Conservation (phyloP, 2,113 vertebrate genomes). For the Thomomys bottae region DNA sequence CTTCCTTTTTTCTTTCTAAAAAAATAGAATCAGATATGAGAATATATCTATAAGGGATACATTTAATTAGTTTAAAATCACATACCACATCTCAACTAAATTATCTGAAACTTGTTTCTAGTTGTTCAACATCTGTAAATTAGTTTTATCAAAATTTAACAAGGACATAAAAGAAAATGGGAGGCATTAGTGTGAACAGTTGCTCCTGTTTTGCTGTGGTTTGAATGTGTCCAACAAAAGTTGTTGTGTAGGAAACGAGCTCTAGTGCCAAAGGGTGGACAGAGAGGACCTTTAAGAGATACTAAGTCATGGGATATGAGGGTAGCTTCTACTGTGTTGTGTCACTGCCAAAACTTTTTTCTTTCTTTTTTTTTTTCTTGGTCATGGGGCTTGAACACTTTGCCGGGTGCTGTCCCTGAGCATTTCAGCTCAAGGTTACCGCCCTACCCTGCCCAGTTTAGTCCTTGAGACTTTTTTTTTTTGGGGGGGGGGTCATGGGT, state of each 20-base stretch:
- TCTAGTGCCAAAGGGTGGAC: neutral
- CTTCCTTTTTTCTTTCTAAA: slow-evolving; percentile 26
- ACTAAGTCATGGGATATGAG: neutral
- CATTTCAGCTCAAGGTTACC: too few species aligned
- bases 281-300: neutral
- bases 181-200: neutral
- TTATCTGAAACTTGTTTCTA: neutral
- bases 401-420: too few species aligned
- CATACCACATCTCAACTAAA: slow-evolving; percentile 13
- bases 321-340: neutral
- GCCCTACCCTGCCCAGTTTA: too few species aligned
- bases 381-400: too few species aligned
- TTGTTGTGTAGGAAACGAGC: neutral
- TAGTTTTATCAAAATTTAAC: slow-evolving; percentile 22
- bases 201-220: neutral
- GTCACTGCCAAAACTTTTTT: neutral
- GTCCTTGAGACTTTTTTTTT: too few species aligned
- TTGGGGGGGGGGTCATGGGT: too few species aligned
- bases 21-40: neutral
- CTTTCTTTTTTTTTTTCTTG: too few species aligned
- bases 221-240: neutral
- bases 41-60: neutral
- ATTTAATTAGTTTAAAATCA: slow-evolving; percentile 18
- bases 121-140: neutral
- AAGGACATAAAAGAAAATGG: neutral